phyloP scores from a whole-genome alignment of 2,888 invertebrate genomes.

The Pammene fasciana region DNA sequence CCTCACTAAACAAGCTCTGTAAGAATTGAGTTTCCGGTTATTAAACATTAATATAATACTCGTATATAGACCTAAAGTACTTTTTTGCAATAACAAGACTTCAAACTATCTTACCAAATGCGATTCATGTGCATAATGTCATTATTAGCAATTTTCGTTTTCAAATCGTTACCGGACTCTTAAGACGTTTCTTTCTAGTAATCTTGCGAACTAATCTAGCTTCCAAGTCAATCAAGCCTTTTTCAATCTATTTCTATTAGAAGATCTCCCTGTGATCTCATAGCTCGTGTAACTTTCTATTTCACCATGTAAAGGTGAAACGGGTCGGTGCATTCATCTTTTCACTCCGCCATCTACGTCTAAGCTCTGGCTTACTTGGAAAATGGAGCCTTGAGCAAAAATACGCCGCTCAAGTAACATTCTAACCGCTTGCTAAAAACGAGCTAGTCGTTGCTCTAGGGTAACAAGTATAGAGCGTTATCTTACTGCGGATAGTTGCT shows the following conservation, averaged over 20 bases:
- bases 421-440: background rate
- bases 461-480: background rate
- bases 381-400: conserved; percentile 60
- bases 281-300: conserved; percentile 54
- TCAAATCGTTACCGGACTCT: no score
- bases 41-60: no score
- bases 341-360: conserved; percentile 60
- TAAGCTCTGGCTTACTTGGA: conserved; percentile 62
- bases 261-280: conserved; percentile 28
- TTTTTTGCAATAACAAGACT: no score
- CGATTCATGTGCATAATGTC: no score
- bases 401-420: conserved; percentile 46
- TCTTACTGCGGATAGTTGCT: background rate
- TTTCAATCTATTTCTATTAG: conserved; percentile 33
- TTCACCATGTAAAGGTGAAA: conserved; percentile 55
- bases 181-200: no score
- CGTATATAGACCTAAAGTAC: no score
- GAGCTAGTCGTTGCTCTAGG: background rate
- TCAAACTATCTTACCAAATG: no score
- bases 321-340: conserved; percentile 65
- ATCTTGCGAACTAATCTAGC: background rate
- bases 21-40: no score
- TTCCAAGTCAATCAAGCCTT: conserved; percentile 23
- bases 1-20: no score
- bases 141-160: no score